Evolutionary conservation across 2,888 invertebrate species (phyloP), one percentile per base, ranked within the genome.

Genomic region (Pemphredon lugubris): DNA sequence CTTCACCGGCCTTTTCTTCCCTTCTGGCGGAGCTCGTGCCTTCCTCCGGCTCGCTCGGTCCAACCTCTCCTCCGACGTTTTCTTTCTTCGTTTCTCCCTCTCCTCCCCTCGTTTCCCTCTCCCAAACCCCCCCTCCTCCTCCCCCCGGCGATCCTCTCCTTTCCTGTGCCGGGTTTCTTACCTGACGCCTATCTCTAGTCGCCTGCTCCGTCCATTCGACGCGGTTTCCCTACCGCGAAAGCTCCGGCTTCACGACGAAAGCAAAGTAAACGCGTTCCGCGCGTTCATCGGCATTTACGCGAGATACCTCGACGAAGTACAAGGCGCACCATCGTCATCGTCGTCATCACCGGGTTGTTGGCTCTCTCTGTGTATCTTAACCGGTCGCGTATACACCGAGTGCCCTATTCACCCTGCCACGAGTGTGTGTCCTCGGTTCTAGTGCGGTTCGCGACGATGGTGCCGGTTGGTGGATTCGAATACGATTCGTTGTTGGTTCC

Each of bases 381-480:
- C 14, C 55, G 23, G 13, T 13, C 55, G 53, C 45, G 53, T 13
- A 37, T 37, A 2, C 40, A 16, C 40, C 40, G 40, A 40, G 50
- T 65, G 69, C 54, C 60, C 54, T 60, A 58, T 7, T 14, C 2
- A 5, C 37, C 37, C 9, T 40, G 7, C 23, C 44, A 23, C 21
- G 44, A n/a, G 21, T 21, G 23, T 11, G 16, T 4, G 6, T 32
- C 30, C 30, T 32, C 48, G 50, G 18, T 21, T 50, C 14, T 64
- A 67, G 67, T 68, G 73, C 53, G 59, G 54, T 37, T 51, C n/a
- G n/a, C n/a, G n/a, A n/a, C n/a, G n/a, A 5, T 47, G 55, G 59
- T 71, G 73, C 71, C 71, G 60, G 55, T 61, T 61, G 66, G 57
- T 73, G 73, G 66, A 66, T 57, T 65, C n/a, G n/a, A n/a, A n/a